phyloP scores from a whole-genome alignment of 2,113 vertebrate genomes.

The Sminthopsis crassicaudata region DNA sequence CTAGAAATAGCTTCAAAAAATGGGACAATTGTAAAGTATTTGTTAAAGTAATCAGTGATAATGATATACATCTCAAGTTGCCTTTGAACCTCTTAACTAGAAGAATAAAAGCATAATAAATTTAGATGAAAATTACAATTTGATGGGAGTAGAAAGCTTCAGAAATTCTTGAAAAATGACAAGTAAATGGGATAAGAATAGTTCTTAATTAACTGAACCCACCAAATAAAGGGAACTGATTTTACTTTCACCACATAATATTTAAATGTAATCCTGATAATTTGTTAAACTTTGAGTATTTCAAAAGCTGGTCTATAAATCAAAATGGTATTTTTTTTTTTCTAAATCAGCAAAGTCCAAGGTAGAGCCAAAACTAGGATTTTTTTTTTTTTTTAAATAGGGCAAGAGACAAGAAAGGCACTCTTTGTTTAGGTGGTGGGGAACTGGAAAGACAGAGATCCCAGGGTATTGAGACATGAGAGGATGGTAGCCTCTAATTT shows the following conservation, averaged over 20 bases:
- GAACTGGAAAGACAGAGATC: background rate
- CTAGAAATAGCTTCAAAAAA: background rate
- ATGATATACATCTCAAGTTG: background rate
- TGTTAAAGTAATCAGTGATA: background rate
- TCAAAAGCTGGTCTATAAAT: background rate
- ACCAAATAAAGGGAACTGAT: background rate
- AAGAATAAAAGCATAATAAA: background rate
- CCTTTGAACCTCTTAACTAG: background rate
- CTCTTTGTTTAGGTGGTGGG: background rate
- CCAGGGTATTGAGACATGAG: background rate
- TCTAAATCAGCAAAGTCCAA: background rate
- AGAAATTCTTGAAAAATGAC: background rate
- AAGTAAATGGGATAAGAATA: slow-evolving; percentile 2
- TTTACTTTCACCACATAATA: background rate
- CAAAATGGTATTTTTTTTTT: background rate
- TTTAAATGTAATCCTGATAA: background rate
- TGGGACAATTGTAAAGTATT: background rate
- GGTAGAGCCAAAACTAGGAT: background rate
- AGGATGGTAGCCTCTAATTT: background rate
- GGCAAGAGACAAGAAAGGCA: background rate
- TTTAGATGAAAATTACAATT: background rate
- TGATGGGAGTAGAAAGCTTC: background rate
- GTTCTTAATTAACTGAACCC: background rate
- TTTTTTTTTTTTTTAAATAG: background rate
- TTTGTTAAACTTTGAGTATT: background rate